Evolutionary conservation across 2,797 vertebrate species (phyloP).

Genomic region (Chelonia mydas): DNA sequence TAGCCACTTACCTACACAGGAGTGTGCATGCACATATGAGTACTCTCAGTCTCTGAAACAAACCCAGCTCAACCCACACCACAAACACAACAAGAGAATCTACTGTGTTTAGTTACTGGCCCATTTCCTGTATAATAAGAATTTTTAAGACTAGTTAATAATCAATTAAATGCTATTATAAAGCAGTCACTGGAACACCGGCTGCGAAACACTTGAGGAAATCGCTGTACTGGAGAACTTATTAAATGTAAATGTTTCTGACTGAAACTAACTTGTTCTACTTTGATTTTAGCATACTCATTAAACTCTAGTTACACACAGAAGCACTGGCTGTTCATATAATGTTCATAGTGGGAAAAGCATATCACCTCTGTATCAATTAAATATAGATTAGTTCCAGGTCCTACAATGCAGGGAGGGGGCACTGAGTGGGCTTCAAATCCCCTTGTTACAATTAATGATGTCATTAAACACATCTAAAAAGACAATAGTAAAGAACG

Average conservation of each 20-base stretch:
- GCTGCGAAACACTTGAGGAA: not conserved
- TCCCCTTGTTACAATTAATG: not conserved
- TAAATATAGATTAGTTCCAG: conserved; percentile 18
- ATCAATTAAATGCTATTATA: not conserved
- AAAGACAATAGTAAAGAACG: not conserved
- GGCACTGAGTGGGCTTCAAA: not conserved
- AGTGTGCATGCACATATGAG: not conserved
- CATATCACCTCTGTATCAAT: not conserved
- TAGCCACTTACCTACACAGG: not conserved
- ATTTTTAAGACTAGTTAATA: not conserved
- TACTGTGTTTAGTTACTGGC: not conserved
- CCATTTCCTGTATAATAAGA: not conserved
- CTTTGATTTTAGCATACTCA: not conserved
- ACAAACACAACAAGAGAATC: not conserved
- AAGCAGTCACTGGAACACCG: not conserved
- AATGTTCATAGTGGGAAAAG: not conserved
- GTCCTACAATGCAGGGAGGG: not conserved
- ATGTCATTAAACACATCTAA: not conserved
- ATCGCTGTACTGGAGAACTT: not conserved
- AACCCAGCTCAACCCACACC: not conserved
- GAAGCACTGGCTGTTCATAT: not conserved
- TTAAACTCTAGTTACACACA: not conserved
- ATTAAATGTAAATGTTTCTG: not conserved
- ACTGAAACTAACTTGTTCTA: not conserved
- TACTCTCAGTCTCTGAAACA: not conserved